Evolutionary conservation across 2,888 invertebrate genomes (phyloP).

Genomic region (Cinara cedri): DNA sequence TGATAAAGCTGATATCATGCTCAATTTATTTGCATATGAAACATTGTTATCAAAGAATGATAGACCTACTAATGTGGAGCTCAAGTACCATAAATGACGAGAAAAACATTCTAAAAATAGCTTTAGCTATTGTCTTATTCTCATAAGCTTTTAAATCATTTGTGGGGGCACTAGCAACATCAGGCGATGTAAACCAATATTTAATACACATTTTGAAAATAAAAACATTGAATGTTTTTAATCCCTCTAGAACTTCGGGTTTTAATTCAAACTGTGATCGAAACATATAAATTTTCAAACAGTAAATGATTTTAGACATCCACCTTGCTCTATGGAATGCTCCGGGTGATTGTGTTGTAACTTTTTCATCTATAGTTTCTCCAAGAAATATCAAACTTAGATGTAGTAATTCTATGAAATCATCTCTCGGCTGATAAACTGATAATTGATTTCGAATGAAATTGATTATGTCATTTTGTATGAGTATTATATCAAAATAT

Average conservation of each 20-base stretch:
- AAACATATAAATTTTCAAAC: constrained; percentile 8
- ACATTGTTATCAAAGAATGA: constrained; percentile 27
- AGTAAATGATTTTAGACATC: constrained; percentile 4
- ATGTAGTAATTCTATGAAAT: not conserved
- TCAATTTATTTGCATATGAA: constrained; percentile 17
- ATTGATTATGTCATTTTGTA: not conserved
- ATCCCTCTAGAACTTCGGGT: constrained; percentile 12
- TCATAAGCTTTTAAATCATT: not conserved
- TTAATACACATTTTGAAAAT: not conserved
- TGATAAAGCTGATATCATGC: constrained; percentile 21
- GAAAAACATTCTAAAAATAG: not conserved
- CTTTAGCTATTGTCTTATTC: not conserved
- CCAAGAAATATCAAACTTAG: constrained; percentile 7
- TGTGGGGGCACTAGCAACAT: not conserved
- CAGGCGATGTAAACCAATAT: constrained; percentile 5
- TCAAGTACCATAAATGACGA: not conserved
- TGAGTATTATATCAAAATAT: no score
- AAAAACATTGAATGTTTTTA: constrained; percentile 15
- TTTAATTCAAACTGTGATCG: constrained; percentile 7
- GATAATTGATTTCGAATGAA: constrained; percentile 7
- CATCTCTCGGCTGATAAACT: not conserved
- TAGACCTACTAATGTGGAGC: constrained; percentile 2
- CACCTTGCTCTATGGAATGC: constrained; percentile 1
- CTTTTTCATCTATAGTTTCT: not conserved
- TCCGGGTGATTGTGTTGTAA: not conserved